Base-by-base conservation (phyloP, 2,888 invertebrate genomes). In the Gastracanthus pulcherrimus region DNA sequence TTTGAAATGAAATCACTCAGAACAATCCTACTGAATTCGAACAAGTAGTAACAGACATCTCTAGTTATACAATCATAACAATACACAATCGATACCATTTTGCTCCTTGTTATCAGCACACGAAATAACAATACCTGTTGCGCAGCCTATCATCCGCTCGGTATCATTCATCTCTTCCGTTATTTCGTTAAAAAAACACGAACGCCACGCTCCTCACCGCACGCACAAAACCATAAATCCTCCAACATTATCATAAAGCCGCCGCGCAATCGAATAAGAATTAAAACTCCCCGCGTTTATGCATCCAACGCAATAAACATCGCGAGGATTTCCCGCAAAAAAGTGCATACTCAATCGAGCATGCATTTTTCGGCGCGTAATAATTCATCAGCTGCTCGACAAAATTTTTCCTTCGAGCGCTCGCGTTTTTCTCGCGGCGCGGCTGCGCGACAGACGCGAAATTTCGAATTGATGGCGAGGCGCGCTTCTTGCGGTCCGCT, bases 381-480 rank as follows among this genome's bases (percentile, higher is more conserved):
- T n/a, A 36, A 26, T 34, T 58, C 58, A 38, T 48, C 45, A 48
- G 29, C 16, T 1, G 23, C 26, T 23, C 13, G 6, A n/a, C n/a
- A 62, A 31, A 62, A 16, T 38, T 66, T 51, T 36, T 64, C 36
- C 4, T 23, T 11, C 51, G n/a, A 34, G 13, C 11, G 16, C n/a
- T 11, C 26, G 6, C n/a, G 38, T 64, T 36, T 34, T 41, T 13
- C 29, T 77, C 34, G 23, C 29, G 16, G 26, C 29, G 36, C 19
- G 4, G 67, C 13, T 7, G 16, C 9, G 4, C 29, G 31, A 23
- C 36, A 64, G 64, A 36, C 29, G 0, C 34, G 60, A 69, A 69
- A 69, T 76, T 34, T 58, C 62, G 70, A 62, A 77, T 77, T 77
- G 62, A 77, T 77, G 70, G 60, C 31, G 29, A 26, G n/a, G n/a